Percentiles rank a stretch among this genome's conserved stretches.
These are phyloP conservation scores for Coelopa frigida DNA, from an alignment of 1,140 invertebrate genomes.

Conservation along the genomic window DNA sequence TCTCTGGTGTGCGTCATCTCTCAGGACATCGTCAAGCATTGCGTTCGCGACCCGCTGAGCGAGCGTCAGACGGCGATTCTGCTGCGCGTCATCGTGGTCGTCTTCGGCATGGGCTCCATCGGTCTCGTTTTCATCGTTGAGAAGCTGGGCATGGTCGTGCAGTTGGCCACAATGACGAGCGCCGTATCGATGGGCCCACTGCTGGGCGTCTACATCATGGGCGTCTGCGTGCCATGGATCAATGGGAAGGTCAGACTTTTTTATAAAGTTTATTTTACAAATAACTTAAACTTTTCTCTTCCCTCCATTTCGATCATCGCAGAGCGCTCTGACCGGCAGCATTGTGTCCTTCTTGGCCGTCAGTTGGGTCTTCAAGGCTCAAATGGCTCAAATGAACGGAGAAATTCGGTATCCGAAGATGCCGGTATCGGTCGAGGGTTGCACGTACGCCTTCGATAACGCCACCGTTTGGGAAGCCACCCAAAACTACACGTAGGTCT, in stretches of 20 bases:
- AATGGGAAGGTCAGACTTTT: conserved; percentile 56
- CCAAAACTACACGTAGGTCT: conserved; percentile 25
- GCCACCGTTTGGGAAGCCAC: conserved; percentile 28
- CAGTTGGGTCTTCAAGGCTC: conserved; percentile 46
- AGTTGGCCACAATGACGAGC: conserved; percentile 59
- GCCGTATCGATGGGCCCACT: conserved; percentile 70
- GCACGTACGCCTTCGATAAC: conserved; percentile 45
- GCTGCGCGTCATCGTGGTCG: conserved; percentile 60
- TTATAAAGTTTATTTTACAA: neutral
- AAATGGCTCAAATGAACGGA: conserved; percentile 58
- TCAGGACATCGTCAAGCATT: conserved; percentile 67
- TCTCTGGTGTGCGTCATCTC: conserved; percentile 87
- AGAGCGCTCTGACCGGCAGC: conserved; percentile 31
- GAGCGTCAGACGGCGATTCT: conserved; percentile 58
- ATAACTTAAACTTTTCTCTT: conserved; percentile 16
- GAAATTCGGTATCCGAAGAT: conserved; percentile 54
- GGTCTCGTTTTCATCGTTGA: conserved; percentile 63
- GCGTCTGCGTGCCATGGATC: conserved; percentile 76
- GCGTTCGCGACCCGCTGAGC: conserved; percentile 53
- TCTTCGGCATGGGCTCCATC: conserved; percentile 58
- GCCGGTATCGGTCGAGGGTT: conserved; percentile 56
- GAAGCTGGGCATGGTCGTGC: conserved; percentile 64
- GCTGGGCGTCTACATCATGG: conserved; percentile 73
- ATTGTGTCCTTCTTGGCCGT: conserved; percentile 24
- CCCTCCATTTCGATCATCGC: conserved; percentile 12